Conservation (phyloP, 1,140 invertebrate genomes). For the Bombus consobrinus region DNA sequence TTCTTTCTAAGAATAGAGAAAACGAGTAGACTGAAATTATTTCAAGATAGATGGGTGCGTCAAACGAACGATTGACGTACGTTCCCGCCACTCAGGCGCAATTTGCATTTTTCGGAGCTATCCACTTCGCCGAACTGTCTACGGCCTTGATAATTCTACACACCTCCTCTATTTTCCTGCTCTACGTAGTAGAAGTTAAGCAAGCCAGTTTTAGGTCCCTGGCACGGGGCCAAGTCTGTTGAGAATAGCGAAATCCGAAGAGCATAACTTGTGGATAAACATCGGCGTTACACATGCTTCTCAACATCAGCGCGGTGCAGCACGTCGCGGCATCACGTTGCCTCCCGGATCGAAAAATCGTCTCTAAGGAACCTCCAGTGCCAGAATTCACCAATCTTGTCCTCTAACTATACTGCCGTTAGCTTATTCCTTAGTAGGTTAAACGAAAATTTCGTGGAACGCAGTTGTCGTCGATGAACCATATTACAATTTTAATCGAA, state of each 20-base stretch:
- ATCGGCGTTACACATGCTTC: conserved; percentile 13
- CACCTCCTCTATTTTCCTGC: conserved; percentile 63
- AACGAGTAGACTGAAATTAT: neutral
- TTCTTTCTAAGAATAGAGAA: neutral
- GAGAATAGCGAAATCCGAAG: conserved; percentile 51
- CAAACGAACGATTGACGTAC: conserved; percentile 13
- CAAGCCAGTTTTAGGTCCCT: conserved; percentile 62
- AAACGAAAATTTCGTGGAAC: no score
- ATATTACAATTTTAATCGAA: no score
- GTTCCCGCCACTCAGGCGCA: neutral
- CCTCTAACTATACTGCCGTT: no score
- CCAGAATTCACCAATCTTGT: neutral
- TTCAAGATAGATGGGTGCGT: neutral
- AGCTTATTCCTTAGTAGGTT: no score
- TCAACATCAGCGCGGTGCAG: neutral
- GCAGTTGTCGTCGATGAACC: no score
- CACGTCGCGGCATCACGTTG: neutral
- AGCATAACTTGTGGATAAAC: conserved; percentile 34
- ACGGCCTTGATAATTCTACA: conserved; percentile 63
- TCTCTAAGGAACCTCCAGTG: neutral
- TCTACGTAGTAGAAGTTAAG: conserved; percentile 44
- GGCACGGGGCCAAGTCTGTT: conserved; percentile 51
- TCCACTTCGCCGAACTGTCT: conserved; percentile 1
- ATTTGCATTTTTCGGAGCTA: conserved; percentile 22
- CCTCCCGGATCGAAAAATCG: neutral